A percentile compares a stretch with the other conserved stretches of the same genome.
These are phyloP conservation scores for Amorpha juglandis DNA, from an alignment of 2,888 invertebrate species.

Conservation along the genomic window DNA sequence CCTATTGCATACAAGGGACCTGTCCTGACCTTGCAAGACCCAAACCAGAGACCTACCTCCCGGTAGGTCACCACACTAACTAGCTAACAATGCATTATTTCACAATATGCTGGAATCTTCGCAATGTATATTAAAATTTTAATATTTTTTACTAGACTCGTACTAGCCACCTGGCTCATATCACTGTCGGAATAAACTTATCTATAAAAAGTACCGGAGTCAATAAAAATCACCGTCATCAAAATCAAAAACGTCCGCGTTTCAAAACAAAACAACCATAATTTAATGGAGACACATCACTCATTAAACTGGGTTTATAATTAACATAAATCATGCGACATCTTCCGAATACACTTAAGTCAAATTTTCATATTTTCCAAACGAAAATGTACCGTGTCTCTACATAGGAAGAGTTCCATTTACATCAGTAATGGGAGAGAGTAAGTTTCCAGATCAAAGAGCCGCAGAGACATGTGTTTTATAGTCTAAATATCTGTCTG, in stretches of 20 bases:
- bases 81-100: too few relatives aligned
- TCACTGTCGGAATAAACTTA: slow-evolving; percentile 1
- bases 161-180: slow-evolving; percentile 1
- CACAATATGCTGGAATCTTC: too few relatives aligned
- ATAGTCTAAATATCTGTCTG: slow-evolving; percentile 27
- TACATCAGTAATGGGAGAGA: background rate
- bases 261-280: slow-evolving; percentile 23
- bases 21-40: too few relatives aligned
- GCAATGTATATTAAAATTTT: background rate
- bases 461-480: slow-evolving; percentile 40
- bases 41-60: too few relatives aligned
- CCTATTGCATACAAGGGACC: too few relatives aligned
- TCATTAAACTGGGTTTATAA: slow-evolving; percentile 61
- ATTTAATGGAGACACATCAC: slow-evolving; percentile 44
- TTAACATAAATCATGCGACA: slow-evolving; percentile 54
- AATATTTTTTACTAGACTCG: background rate
- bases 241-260: slow-evolving; percentile 19
- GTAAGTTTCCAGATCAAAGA: slow-evolving; percentile 24
- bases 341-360: slow-evolving; percentile 27
- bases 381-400: background rate
- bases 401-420: background rate
- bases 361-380: background rate
- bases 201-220: slow-evolving; percentile 1
- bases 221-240: slow-evolving; percentile 9
- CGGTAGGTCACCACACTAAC: too few relatives aligned